Evolutionary conservation across 23 tunicate species (phyloP), one percentile per base, ranked within the genome.

Genomic region (Trididemnum clinides): DNA sequence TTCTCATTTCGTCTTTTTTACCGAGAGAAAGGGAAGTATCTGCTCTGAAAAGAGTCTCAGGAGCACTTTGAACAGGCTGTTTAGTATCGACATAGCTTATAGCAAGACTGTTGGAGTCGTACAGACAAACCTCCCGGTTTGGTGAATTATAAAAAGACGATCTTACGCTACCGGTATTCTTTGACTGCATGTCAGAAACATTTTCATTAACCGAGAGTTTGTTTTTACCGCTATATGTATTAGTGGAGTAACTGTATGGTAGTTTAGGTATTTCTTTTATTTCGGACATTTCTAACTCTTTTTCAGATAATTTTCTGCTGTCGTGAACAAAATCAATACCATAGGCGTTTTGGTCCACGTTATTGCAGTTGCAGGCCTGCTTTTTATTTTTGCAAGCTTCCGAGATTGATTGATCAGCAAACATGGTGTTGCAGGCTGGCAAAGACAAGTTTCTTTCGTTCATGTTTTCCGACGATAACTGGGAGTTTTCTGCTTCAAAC

Each of bases 51-150:
- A 66, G 25, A 31, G 34, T 54, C 1, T 32, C 66, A 28, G 26
- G 19, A 32, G 83, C 51, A 6, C 69, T 51, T 36, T 57, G 15
- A 6, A 6, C 12, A 29, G 5, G 28, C 7, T 78, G 83, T 54
- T 78, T 69, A n/a, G 94, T 84, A 59, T 58, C 57, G n/a, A 88
- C 64, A 58, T 94, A 94, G 34, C 82, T 84, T 58, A 94, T 94
- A 64, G 86, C 94, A 29, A 94, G 72, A 75, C 90, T 89, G 69
- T 92, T 85, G 28, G 98, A 85, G 33, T 89, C 98, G 58, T 94
- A 94, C 18, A 94, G 37, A n/a, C 86, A 64, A 28, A 92, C 82
- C 64, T 74, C 51, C 70, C 66, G 77, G 21, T 63, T 15, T 10
- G 57, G 57, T 2, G 57, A 73, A 73, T 39, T 38, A 22, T 38